These are phyloP conservation scores for Heliothis virescens DNA, from an alignment of 1,140 invertebrate genomes.

Conservation along the genomic window DNA sequence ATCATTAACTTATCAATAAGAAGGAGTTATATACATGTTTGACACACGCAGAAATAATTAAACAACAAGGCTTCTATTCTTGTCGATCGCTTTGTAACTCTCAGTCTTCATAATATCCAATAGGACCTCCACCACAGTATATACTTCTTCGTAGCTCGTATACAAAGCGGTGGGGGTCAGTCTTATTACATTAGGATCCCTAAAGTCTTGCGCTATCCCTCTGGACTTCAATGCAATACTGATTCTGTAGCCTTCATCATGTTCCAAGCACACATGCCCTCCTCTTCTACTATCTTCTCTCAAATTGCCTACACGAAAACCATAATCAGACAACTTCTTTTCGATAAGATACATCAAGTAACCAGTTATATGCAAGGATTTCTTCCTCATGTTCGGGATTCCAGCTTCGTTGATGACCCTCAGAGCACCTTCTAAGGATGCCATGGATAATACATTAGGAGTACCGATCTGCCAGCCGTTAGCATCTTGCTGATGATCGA, in stretches of 20 bases:
- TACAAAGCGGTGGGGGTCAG: constrained; percentile 72
- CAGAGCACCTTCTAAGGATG: constrained; percentile 70
- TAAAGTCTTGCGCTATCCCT: constrained; percentile 70
- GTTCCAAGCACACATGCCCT: constrained; percentile 74
- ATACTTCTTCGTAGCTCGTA: constrained; percentile 73
- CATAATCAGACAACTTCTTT: constrained; percentile 61
- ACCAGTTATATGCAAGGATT: constrained; percentile 73
- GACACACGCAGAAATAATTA: constrained; percentile 12
- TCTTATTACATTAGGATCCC: constrained; percentile 74
- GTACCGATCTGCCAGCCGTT: constrained; percentile 77
- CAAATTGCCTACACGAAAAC: constrained; percentile 70
- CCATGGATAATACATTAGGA: constrained; percentile 70
- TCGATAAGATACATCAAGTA: constrained; percentile 80
- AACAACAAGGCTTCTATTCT: constrained; percentile 55
- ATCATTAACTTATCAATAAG: background rate
- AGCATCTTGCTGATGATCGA: constrained; percentile 72
- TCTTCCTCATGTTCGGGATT: constrained; percentile 68
- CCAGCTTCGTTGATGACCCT: constrained; percentile 71
- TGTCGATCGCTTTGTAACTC: constrained; percentile 61
- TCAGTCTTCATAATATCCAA: constrained; percentile 68
- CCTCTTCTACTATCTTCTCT: constrained; percentile 72
- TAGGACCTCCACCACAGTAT: constrained; percentile 68
- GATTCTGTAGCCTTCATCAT: constrained; percentile 75
- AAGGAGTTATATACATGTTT: too few relatives aligned
- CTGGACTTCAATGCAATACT: constrained; percentile 66